Evolutionary conservation across 2,113 vertebrate species (phyloP).

Genomic region (Psammodynastes pulverulentus): DNA sequence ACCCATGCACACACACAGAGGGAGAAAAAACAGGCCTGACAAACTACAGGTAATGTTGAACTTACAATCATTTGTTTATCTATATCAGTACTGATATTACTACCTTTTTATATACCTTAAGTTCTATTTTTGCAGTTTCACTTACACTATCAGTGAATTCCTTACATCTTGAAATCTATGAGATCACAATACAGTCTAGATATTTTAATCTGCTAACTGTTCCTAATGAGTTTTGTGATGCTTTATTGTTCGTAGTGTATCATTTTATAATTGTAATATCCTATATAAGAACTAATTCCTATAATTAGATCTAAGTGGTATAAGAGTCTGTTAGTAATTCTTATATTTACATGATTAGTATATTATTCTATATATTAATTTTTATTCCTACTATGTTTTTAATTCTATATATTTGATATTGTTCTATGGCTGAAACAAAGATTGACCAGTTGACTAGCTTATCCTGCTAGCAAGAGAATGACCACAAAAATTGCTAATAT

Average conservation of each 20-base stretch:
- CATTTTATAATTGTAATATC: not conserved
- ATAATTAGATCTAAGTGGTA: not conserved
- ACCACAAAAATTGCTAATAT: not conserved
- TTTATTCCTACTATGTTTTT: not conserved
- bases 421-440: conserved; percentile 2
- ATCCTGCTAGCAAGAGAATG: not conserved
- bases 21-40: not conserved
- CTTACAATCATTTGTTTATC: not conserved
- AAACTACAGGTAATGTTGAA: not conserved
- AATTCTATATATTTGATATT: not conserved
- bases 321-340: not conserved
- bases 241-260: not conserved
- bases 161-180: not conserved
- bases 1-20: too few relatives aligned
- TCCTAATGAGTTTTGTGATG: not conserved
- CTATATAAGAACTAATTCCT: not conserved
- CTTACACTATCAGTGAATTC: not conserved
- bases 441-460: not conserved
- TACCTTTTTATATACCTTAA: not conserved
- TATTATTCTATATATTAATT: not conserved
- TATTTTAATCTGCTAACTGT: not conserved
- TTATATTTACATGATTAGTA: not conserved
- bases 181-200: not conserved
- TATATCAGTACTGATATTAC: not conserved
- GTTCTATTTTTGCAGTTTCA: not conserved